Evolutionary conservation across 2,113 vertebrate species (phyloP).

Genomic region (Irena cyanogastra): DNA sequence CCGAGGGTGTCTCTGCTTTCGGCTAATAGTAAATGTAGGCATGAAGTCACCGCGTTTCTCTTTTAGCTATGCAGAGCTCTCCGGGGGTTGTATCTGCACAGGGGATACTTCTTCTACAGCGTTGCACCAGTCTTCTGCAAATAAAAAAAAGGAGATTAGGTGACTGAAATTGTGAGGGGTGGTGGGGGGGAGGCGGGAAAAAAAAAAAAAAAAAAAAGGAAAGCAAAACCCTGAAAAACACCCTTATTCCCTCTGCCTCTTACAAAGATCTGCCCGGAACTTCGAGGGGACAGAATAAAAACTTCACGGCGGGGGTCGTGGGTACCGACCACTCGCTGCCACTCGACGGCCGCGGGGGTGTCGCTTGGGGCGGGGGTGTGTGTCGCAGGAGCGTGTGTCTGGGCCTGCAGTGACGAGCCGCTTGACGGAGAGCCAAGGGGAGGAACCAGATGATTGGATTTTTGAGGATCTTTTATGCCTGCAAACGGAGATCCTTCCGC

Average conservation of each 20-base stretch:
- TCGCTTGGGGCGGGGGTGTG: accelerated
- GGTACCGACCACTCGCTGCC: background rate
- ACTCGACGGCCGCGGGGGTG: background rate
- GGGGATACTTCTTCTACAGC: background rate
- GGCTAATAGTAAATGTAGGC: accelerated
- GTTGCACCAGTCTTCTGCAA: background rate
- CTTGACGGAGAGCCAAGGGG: background rate
- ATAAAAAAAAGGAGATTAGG: background rate
- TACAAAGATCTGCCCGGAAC: background rate
- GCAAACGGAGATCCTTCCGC: too few relatives aligned
- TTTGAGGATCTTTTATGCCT: background rate
- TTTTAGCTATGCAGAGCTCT: background rate
- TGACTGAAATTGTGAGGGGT: background rate
- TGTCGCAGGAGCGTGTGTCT: background rate
- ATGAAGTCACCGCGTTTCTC: accelerated
- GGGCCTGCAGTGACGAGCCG: accelerated
- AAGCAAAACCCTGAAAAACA: background rate
- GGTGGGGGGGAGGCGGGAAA: accelerated
- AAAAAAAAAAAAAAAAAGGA: too few relatives aligned
- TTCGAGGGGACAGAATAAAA: background rate
- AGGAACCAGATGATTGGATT: background rate
- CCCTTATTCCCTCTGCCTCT: background rate
- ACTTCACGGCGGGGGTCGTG: accelerated
- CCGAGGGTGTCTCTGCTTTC: background rate
- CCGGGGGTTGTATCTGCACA: accelerated